A percentile compares a stretch with the other conserved stretches of the same genome.
Conservation (phyloP, 2,888 invertebrate genomes). For the Ormyrus pomaceus region DNA sequence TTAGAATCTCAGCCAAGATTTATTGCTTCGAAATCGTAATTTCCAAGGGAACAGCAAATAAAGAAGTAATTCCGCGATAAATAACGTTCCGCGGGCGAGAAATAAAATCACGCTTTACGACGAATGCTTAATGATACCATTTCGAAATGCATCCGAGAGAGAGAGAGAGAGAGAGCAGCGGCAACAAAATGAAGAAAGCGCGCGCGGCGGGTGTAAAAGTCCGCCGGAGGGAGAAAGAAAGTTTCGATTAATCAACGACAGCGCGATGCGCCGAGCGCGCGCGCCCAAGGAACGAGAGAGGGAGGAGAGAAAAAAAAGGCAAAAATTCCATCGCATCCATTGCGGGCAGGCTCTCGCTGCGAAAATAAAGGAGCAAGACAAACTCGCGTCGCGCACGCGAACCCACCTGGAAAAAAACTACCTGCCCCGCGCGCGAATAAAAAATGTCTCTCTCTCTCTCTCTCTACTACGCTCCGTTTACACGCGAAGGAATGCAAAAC, state of each 20-base stretch:
- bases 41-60: too few species aligned
- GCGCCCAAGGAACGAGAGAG: not conserved
- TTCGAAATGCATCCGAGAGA: too few species aligned
- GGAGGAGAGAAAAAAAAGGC: not conserved
- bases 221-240: slow-evolving; percentile 6
- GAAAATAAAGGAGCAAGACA: slow-evolving; percentile 47
- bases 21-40: too few species aligned
- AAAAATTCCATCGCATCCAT: slow-evolving; percentile 42
- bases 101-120: not conserved
- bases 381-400: slow-evolving; percentile 47
- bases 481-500: slow-evolving; percentile 48
- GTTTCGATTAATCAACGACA: slow-evolving; percentile 42
- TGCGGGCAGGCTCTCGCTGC: not conserved
- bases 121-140: too few species aligned
- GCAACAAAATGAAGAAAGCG: too few species aligned
- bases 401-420: slow-evolving; percentile 28
- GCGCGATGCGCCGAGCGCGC: slow-evolving; percentile 6
- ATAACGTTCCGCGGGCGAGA: not conserved
- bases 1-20: too few species aligned
- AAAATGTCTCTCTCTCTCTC: not conserved
- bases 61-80: too few species aligned
- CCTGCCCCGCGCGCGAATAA: not conserved
- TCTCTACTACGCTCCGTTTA: not conserved
- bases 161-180: too few species aligned
- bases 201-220: too few species aligned